These are phyloP conservation scores for Caenorhabditis panamensis DNA, from an alignment of 2,888 invertebrate species.

Conservation along the genomic window DNA sequence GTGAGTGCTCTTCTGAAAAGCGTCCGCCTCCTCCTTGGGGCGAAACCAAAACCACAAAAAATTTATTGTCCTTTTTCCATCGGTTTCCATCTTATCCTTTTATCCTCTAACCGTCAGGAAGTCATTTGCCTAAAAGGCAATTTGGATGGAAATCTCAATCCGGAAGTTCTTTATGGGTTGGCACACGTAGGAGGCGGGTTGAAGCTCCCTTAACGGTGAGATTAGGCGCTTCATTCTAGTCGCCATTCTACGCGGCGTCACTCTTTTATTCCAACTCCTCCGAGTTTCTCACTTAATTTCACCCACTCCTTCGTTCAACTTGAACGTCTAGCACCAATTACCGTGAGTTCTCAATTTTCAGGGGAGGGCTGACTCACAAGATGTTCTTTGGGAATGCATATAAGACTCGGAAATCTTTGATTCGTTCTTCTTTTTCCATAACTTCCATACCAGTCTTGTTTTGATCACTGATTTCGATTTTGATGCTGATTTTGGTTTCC, in stretches of 20 bases:
- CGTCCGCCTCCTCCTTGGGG: background rate
- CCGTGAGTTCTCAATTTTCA: background rate
- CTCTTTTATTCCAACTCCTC: background rate
- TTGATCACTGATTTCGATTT: background rate
- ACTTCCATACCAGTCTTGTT: background rate
- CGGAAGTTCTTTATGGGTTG: background rate
- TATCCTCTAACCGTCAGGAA: background rate
- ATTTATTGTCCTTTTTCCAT: constrained; percentile 27
- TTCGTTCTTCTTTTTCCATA: too few relatives aligned
- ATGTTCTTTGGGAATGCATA: background rate
- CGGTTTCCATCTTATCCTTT: constrained; percentile 2
- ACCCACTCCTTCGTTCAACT: background rate
- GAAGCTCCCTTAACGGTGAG: constrained; percentile 1
- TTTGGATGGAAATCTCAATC: constrained; percentile 45
- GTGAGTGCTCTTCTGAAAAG: constrained; percentile 28
- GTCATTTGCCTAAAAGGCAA: constrained; percentile 28
- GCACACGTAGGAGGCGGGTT: background rate
- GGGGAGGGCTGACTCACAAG: background rate
- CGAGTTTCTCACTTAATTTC: background rate
- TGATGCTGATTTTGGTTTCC: too few relatives aligned
- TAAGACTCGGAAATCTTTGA: background rate
- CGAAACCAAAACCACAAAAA: constrained; percentile 4
- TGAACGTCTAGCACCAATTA: constrained; percentile 1
- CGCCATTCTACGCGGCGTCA: too few relatives aligned
- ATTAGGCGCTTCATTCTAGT: background rate